Evolutionary conservation across 2,888 invertebrate species (phyloP), one percentile per base, ranked within the genome.

Genomic region (Sipunculus nudus): DNA sequence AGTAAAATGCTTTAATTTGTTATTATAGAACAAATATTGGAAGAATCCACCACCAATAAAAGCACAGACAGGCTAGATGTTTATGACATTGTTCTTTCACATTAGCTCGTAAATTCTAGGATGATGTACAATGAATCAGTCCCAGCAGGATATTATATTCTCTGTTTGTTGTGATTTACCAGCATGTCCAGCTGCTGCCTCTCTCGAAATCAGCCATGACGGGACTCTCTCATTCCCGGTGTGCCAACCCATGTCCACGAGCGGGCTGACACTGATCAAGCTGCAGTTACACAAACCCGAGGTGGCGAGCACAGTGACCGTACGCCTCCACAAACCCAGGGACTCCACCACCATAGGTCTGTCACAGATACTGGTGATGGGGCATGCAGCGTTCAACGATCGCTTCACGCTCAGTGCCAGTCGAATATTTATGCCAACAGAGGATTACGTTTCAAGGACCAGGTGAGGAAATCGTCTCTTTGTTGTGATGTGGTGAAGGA

Each of bases 311-410:
- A 90, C 91, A 41, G 91, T 96, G 59, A 89, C 93, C 54, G 86
- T 93, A 8, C 86, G 90, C 31, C 84, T 91, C 25, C 93, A 92
- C 83, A 92, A 92, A 79, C 95, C 96, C 0, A 87, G 92, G 35
- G 95, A 95, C 77, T 92, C 92, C n/a, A 89, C 90, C 72, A 94
- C 92, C 76, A 91, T 96, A 80, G 94, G 95, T 4, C 85, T 96
- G 41, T 89, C 94, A 62, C 94, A 95, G 85, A 89, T 96, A 67
- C 87, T 91, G 3, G 85, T 96, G 50, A 85, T 95, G 43, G 96
- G 94, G 0, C 91, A 90, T 61, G 92, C 93, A 3, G 92, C 93
- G 1, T 94, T 94, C 81, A n/a, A 53, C n/a, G 47, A 59, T 39
- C 75, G 72, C 5, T 68, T 72, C 25, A 31, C 63, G 38, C 64